Conservation (phyloP, 2,113 vertebrate genomes). For the Platichthys stellatus region DNA sequence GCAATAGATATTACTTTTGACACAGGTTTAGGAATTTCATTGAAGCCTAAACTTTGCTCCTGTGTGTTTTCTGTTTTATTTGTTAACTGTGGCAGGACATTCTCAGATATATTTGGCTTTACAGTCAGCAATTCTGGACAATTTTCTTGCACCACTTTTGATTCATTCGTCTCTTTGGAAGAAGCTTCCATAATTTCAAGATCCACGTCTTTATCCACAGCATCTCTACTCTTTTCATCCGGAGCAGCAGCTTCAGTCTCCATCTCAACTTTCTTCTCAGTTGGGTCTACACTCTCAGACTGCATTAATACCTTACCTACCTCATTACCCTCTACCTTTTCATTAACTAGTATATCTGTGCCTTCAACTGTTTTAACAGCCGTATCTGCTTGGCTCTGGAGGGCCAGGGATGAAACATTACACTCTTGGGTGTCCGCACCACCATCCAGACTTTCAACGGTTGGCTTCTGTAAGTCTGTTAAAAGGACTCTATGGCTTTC, state of each 20-base stretch:
- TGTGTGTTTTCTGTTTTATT: conserved; percentile 13
- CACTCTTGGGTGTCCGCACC: conserved; percentile 33
- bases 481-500: conserved; percentile 53
- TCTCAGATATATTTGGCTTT: not conserved
- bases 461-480: conserved; percentile 61
- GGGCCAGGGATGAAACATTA: conserved; percentile 43
- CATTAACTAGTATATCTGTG: conserved; percentile 57
- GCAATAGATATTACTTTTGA: conserved; percentile 67
- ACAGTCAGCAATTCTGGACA: conserved; percentile 11
- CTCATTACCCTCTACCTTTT: conserved; percentile 38
- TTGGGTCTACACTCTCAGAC: conserved; percentile 1
- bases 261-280: conserved; percentile 46
- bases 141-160: conserved; percentile 9
- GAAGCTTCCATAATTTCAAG: not conserved
- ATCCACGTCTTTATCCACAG: conserved; percentile 2
- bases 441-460: conserved; percentile 28
- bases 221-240: conserved; percentile 6
- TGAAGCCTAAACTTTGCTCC: conserved; percentile 14
- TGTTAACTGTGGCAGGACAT: not conserved
- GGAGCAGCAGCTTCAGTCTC: conserved; percentile 29
- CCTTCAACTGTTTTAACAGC: conserved; percentile 54
- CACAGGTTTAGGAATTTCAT: conserved; percentile 51
- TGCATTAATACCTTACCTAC: not conserved
- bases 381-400: conserved; percentile 55
- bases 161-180: conserved; percentile 22